Conservation (phyloP, 2,888 invertebrate genomes). For the Chouioia cunea region DNA sequence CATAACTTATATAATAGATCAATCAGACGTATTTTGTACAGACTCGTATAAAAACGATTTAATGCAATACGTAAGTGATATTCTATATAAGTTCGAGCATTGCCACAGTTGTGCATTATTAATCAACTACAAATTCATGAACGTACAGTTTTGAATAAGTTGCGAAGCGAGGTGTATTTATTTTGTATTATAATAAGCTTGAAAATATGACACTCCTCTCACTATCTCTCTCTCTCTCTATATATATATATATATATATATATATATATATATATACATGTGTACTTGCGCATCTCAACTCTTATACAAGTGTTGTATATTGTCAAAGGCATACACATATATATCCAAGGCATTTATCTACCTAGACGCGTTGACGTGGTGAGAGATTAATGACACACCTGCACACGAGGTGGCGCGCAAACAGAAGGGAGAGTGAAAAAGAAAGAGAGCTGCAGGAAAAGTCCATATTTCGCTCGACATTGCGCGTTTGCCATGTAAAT, state of each 20-base stretch:
- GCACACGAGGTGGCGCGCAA: slow-evolving; percentile 41
- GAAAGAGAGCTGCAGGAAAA: slow-evolving; percentile 45
- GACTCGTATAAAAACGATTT: slow-evolving; percentile 22
- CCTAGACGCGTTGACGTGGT: slow-evolving; percentile 38
- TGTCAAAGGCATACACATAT: slow-evolving; percentile 24
- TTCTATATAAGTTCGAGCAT: slow-evolving; percentile 39
- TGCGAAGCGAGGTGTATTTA: slow-evolving; percentile 27
- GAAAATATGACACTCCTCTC: slow-evolving; percentile 38
- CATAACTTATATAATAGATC: slow-evolving; percentile 20
- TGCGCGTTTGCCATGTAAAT: slow-evolving; percentile 47
- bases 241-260: too few relatives aligned
- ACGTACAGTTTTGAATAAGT: slow-evolving; percentile 22
- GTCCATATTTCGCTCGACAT: slow-evolving; percentile 42
- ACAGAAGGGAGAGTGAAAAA: slow-evolving; percentile 48
- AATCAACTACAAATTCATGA: slow-evolving; percentile 45
- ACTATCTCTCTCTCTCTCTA: slow-evolving; percentile 7
- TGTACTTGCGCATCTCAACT: not conserved
- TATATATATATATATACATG: too few relatives aligned
- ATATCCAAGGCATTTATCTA: slow-evolving; percentile 30
- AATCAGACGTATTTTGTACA: slow-evolving; percentile 29
- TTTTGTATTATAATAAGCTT: too few relatives aligned
- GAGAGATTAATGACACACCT: slow-evolving; percentile 49
- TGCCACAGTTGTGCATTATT: slow-evolving; percentile 27
- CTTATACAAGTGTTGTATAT: slow-evolving; percentile 11
- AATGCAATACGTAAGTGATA: slow-evolving; percentile 39